phyloP scores from a whole-genome alignment of 2,888 invertebrate species.

The Hydrotaea diabolus region DNA sequence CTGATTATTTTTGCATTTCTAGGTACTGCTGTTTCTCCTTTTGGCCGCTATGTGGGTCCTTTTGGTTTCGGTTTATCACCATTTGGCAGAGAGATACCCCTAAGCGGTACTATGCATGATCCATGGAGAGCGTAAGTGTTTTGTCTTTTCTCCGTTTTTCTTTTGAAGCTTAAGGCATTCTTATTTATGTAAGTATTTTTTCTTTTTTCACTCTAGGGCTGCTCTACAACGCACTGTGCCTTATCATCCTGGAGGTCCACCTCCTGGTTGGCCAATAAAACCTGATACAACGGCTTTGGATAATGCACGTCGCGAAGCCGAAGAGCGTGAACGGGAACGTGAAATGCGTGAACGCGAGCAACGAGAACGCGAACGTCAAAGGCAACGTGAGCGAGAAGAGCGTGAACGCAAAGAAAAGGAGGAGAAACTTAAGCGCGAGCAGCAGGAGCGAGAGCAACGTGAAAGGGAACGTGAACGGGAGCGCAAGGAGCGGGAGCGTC shows the following conservation, averaged over 20 bases:
- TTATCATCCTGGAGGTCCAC: conserved; percentile 81
- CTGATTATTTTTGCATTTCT: background rate
- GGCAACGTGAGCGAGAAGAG: conserved; percentile 80
- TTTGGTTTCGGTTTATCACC: conserved; percentile 87
- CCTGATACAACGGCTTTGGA: conserved; percentile 85
- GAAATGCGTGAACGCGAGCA: conserved; percentile 80
- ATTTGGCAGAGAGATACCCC: conserved; percentile 81
- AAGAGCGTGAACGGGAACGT: conserved; percentile 81
- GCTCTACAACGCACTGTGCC: conserved; percentile 83
- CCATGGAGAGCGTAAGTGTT: conserved; percentile 85
- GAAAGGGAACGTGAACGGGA: conserved; percentile 84
- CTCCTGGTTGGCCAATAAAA: conserved; percentile 85
- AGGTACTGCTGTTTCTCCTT: conserved; percentile 89
- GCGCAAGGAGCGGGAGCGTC: conserved; percentile 83
- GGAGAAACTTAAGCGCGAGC: conserved; percentile 82
- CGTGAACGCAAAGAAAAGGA: conserved; percentile 81
- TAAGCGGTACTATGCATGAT: conserved; percentile 79
- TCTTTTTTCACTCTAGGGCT: conserved; percentile 68
- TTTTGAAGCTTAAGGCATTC: too few species aligned
- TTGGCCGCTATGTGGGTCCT: conserved; percentile 89
- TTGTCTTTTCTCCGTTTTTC: too few species aligned
- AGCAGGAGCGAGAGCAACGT: conserved; percentile 83
- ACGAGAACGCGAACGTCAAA: conserved; percentile 80
- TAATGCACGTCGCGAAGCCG: conserved; percentile 84
- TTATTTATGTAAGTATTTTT: background rate